phyloP scores from a whole-genome alignment of 2,888 invertebrate genomes.

The Parnassius mnemosyne region DNA sequence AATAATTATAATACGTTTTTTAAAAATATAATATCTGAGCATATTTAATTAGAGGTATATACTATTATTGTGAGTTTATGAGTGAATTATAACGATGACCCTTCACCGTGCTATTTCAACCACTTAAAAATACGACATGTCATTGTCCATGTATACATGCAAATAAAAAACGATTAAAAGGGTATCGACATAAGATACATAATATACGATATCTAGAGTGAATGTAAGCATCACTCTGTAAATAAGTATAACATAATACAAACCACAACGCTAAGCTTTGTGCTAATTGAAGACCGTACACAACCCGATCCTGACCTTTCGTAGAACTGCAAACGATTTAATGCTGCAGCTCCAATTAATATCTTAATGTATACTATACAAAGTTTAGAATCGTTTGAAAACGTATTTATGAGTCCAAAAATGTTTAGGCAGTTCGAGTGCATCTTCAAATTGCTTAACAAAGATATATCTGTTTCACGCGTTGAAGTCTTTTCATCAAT shows the following conservation, averaged over 20 bases:
- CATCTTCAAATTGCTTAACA: conserved; percentile 52
- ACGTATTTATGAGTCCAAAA: conserved; percentile 5
- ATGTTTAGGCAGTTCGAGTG: conserved; percentile 32
- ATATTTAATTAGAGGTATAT: too few species aligned
- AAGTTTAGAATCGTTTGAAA: conserved; percentile 32
- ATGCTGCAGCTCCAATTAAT: conserved; percentile 10
- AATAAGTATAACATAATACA: conserved; percentile 34
- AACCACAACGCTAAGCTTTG: conserved; percentile 40
- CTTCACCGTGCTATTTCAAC: too few species aligned
- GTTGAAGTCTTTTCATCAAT: conserved; percentile 41
- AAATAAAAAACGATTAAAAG: too few species aligned
- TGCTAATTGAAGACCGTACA: conserved; percentile 50
- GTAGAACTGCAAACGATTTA: conserved; percentile 29
- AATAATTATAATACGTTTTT: too few species aligned
- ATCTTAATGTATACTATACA: conserved; percentile 30
- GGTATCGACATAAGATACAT: too few species aligned
- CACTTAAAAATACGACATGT: too few species aligned
- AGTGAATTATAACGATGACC: too few species aligned
- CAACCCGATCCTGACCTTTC: conserved; percentile 53
- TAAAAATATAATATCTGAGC: too few species aligned
- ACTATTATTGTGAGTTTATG: too few species aligned
- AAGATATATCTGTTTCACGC: conserved; percentile 46
- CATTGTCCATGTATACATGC: too few species aligned
- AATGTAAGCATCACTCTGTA: too few species aligned
- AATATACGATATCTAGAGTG: conserved; percentile 15